Evolutionary conservation across 2,888 invertebrate genomes (phyloP), one percentile per base, ranked within the genome.

Genomic region (Eulithis prunata): DNA sequence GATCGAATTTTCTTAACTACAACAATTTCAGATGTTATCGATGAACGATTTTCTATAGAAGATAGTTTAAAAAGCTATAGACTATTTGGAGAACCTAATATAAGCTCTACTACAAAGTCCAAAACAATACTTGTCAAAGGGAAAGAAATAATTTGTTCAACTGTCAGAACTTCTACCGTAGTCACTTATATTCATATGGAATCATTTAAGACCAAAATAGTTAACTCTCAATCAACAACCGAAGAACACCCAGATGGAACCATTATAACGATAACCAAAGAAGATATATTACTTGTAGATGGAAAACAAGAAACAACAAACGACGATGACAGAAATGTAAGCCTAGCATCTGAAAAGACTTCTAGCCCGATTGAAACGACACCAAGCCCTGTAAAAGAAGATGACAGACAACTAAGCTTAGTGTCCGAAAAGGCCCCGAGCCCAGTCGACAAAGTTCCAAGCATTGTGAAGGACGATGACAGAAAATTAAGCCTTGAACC

Each of bases 1-100:
- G 71, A 69, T 1, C 67, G 69, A 32, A 62, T 71, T 36, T 68
- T 71, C 28, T 76, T 74, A 6, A 71, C 71, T 13, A 68, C 68
- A 3, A 68, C 57, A 10, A 61, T 80, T 21, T 72, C 69, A 45
- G 75, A 79, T 53, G 59, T 72, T 4, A 62, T 51, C 4, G 57
- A 64, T 13, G 62, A 54, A 3, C 45, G 49, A 13, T 47, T 21
- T n/a, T 62, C 62, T 1, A 45, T 68, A 4, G 61, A 61, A 7
- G 47, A 65, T 54, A 43, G 21, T 47, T 43, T 65, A 8, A 10
- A 61, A 11, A 47, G 43, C 3, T 65, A 61, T 13, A 21, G 36
- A 57, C n/a, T 28, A 5, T 47, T 57, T 13, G 57, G 57, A n/a
- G 61, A 65, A 36, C 57, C 65, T 1, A 14, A 53, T 10, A 13